Base-by-base conservation (phyloP, 2,113 vertebrate species). In the Hippocampus zosterae region DNA sequence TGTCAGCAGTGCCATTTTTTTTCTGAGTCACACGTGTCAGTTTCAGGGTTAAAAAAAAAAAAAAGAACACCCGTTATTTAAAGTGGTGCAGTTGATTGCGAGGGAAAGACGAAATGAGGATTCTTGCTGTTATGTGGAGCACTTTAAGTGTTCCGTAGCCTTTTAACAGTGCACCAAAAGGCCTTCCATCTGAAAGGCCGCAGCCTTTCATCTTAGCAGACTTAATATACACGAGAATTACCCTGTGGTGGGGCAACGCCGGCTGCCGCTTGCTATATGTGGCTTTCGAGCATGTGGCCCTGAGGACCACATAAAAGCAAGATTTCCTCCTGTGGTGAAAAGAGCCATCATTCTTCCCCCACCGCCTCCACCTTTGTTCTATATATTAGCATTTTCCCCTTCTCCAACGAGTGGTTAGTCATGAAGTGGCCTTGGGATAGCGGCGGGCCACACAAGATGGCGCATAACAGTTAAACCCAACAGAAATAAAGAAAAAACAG, bases 381-480 rank as follows among this genome's bases (percentile, higher is more conserved):
- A 13, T 48, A 11, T 52, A 40, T 71, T 46, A 33, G 57, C 21
- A 25, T 46, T 46, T 46, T 27, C n/a, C 41, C 41, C 19, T 65
- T 23, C 40, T n/a, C 60, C 76, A 78, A 79, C 25, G 23, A 60
- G 53, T 8, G 18, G 40, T 81, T 78, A 63, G 41, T 62, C 55
- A 59, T 50, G 66, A 42, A 72, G 71, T 67, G 55, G 62, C 55
- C 55, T 11, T 41, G 65, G 42, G 40, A 74, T 60, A 75, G 75
- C 33, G 50, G 66, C 73, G 61, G 70, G 48, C 60, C 33, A 52
- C 40, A 42, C 70, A 53, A 70, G 37, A 48, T 68, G 65, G 72
- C 65, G 72, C 62, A 68, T 29, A 25, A 25, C 64, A 75, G 52
- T 61, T 59, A 84, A 65, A 60, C 21, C 69, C 79, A 29, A 73